Evolutionary conservation across 2,888 invertebrate species (phyloP), one percentile per base, ranked within the genome.

Genomic region (Cenopis cana): DNA sequence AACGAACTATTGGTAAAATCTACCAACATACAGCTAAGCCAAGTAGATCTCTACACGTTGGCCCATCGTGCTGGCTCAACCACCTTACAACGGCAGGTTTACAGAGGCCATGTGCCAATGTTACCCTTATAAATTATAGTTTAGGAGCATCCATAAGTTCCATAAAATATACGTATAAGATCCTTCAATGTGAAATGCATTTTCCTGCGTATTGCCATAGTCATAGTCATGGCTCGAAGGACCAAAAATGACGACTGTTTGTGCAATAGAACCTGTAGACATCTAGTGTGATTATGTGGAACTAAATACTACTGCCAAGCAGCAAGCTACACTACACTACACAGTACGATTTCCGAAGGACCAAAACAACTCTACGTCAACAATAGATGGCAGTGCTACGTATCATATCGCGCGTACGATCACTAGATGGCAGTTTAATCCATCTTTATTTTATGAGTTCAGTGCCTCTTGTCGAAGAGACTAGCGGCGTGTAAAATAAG

Each of bases 381-480:
- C 56, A 17, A 61, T 74, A 91, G 91, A 85, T 88, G 90, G 82
- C 88, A 46, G 46, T 41, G 85, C 76, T 77, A 61, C 56, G 9
- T 36, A 50, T 24, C 14, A n/a, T 11, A 57, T 20, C 38, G 11
- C 9, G 4, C 6, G 61, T 17, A 56, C 5, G 11, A 18, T 38
- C 60, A 50, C 59, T 54, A 75, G 74, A 67, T 69, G 73, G 75
- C 71, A 64, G 70, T 59, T 67, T 76, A 57, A 72, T 73, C 36
- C 46, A 49, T 60, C 68, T 62, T 67, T 61, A 74, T 66, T 85
- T 91, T 90, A 92, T 90, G 90, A 86, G 92, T 91, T 91, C 91
- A 90, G 82, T 90, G 89, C 89, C 90, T 89, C 79, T 81, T 80
- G 76, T 75, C 74, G 76, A 76, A 74, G 72, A 74, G 73, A 68